phyloP scores from a whole-genome alignment of 1,140 invertebrate genomes.

The Heliconius eleuchia region DNA sequence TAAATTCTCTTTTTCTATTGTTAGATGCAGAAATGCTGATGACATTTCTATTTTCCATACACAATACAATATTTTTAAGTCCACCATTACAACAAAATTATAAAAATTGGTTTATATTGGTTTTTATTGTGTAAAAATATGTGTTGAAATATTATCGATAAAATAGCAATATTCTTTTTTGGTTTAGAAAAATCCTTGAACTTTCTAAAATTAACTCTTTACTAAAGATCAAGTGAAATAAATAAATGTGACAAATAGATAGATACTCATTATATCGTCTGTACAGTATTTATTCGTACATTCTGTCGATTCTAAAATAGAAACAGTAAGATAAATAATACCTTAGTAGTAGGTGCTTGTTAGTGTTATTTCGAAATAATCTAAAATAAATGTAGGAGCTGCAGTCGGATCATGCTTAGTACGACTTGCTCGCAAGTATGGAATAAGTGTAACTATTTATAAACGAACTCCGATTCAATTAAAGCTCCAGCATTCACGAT shows the following conservation, averaged over 20 bases:
- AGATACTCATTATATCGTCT: too few species aligned
- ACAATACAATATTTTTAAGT: too few species aligned
- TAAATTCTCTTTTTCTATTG: background rate
- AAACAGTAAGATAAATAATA: conserved; percentile 12
- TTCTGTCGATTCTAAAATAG: background rate
- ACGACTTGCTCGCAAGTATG: conserved; percentile 55
- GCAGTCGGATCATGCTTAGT: conserved; percentile 40
- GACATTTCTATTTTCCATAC: too few species aligned
- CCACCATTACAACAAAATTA: too few species aligned
- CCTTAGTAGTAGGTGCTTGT: conserved; percentile 19
- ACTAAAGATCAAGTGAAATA: too few species aligned
- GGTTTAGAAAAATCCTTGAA: too few species aligned
- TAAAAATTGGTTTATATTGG: too few species aligned
- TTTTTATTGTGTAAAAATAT: too few species aligned
- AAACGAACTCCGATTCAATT: conserved; percentile 58
- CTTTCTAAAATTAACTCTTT: too few species aligned
- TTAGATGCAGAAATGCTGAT: background rate
- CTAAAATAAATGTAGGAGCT: conserved; percentile 32
- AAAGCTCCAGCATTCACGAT: conserved; percentile 32
- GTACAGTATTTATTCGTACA: background rate
- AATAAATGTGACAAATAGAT: too few species aligned
- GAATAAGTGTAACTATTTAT: conserved; percentile 69
- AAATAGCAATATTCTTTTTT: too few species aligned
- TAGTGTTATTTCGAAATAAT: conserved; percentile 27
- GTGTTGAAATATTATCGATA: too few species aligned